phyloP scores from a whole-genome alignment of 53 echinoderm and acorn worm species.

The Arbacia lixula region DNA sequence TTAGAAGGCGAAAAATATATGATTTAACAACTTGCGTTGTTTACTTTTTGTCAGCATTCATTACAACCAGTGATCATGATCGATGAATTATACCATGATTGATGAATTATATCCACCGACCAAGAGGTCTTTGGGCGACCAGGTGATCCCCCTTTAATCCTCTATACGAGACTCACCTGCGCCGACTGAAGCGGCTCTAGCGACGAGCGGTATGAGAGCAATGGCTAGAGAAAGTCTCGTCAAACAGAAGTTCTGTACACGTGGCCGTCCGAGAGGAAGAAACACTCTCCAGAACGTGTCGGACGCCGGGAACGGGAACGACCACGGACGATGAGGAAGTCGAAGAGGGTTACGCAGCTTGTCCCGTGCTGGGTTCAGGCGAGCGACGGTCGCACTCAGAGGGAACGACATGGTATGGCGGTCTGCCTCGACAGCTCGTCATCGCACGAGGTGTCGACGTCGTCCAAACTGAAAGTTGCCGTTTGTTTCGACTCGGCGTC shows the following conservation, averaged over 20 bases:
- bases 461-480: too few relatives aligned
- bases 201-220: not conserved
- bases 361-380: conserved; percentile 12
- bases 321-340: too few relatives aligned
- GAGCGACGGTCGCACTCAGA: conserved; percentile 28
- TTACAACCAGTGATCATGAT: too few relatives aligned
- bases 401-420: conserved; percentile 16
- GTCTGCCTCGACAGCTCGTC: not conserved
- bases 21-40: too few relatives aligned
- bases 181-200: conserved; percentile 13
- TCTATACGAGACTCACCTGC: conserved; percentile 10
- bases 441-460: conserved; percentile 11
- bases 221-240: not conserved
- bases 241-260: not conserved
- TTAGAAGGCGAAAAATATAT: too few relatives aligned
- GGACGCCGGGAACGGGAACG: not conserved
- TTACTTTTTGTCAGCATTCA: too few relatives aligned
- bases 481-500: too few relatives aligned
- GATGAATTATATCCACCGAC: too few relatives aligned
- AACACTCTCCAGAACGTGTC: not conserved
- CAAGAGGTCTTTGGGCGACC: too few relatives aligned
- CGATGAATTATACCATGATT: too few relatives aligned
- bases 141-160: too few relatives aligned
- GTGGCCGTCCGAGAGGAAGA: too few relatives aligned
- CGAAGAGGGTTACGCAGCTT: conserved; percentile 6